Evolutionary conservation across 2,113 vertebrate genomes (phyloP).

Genomic region (Leptobrachium leishanense): DNA sequence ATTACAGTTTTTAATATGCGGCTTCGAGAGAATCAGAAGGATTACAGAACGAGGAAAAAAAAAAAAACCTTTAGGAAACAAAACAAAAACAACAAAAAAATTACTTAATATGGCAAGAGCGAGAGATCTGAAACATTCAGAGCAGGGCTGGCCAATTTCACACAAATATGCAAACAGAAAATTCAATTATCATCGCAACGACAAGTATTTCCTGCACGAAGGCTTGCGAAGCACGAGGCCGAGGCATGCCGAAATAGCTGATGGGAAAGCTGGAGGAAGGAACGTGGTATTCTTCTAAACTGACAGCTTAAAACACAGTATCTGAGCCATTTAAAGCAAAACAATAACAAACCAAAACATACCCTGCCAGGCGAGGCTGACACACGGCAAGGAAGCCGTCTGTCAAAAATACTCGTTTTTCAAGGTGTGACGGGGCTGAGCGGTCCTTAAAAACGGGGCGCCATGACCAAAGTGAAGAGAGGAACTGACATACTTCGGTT

Average conservation of each 20-base stretch:
- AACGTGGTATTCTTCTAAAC: background rate
- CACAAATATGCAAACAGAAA: background rate
- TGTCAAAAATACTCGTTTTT: constrained; percentile 18
- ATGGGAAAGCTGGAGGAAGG: background rate
- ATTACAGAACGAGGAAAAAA: too few relatives aligned
- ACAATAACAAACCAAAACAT: constrained; percentile 2
- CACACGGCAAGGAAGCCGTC: background rate
- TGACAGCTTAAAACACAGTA: background rate
- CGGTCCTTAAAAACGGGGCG: background rate
- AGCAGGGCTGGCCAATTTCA: background rate
- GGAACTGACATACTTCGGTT: too few relatives aligned
- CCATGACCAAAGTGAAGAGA: too few relatives aligned
- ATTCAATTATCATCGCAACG: background rate
- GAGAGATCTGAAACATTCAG: too few relatives aligned
- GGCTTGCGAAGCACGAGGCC: background rate
- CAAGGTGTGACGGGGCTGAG: background rate
- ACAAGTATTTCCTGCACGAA: background rate
- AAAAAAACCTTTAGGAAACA: too few relatives aligned
- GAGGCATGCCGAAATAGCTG: background rate
- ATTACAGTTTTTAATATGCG: too few relatives aligned
- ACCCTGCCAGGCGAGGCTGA: background rate
- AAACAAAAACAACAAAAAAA: too few relatives aligned
- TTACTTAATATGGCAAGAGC: too few relatives aligned
- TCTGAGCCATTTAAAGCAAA: background rate
- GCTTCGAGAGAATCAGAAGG: too few relatives aligned